A percentile compares a stretch with the other conserved stretches of the same genome.
These are phyloP conservation scores for Catalaphyllia jardinei DNA, from an alignment of 64 coral and sea anemone genomes.

Conservation along the genomic window DNA sequence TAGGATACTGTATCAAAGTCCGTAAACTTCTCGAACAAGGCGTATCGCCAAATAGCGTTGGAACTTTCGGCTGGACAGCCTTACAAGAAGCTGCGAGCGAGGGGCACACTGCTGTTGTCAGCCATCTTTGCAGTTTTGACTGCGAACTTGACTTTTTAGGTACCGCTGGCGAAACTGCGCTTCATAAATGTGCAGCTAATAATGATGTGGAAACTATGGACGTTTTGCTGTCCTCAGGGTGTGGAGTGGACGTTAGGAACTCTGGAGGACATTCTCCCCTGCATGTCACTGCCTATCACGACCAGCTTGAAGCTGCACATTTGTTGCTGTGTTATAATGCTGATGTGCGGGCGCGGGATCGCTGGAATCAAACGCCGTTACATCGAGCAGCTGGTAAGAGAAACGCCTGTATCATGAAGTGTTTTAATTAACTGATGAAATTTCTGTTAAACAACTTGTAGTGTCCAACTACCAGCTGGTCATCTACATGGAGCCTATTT, in stretches of 20 bases:
- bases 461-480: no score
- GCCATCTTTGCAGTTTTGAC: neutral
- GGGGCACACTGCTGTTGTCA: neutral
- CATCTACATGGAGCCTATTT: no score
- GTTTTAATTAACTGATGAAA: no score
- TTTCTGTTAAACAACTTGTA: no score
- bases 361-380: neutral
- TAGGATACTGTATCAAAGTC: neutral
- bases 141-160: neutral
- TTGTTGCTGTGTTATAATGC: neutral
- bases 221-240: neutral
- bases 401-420: neutral
- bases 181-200: neutral
- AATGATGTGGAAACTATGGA: neutral
- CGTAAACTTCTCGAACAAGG: neutral
- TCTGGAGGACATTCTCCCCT: neutral
- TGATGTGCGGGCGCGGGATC: neutral
- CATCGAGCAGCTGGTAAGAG: neutral
- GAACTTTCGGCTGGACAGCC: neutral
- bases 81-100: neutral
- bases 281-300: neutral
- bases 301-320: neutral
- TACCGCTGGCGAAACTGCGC: neutral
- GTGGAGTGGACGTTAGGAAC: neutral
- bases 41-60: neutral